Evolutionary conservation across 2,888 invertebrate species (phyloP).

Genomic region (Limnephilus lunatus): DNA sequence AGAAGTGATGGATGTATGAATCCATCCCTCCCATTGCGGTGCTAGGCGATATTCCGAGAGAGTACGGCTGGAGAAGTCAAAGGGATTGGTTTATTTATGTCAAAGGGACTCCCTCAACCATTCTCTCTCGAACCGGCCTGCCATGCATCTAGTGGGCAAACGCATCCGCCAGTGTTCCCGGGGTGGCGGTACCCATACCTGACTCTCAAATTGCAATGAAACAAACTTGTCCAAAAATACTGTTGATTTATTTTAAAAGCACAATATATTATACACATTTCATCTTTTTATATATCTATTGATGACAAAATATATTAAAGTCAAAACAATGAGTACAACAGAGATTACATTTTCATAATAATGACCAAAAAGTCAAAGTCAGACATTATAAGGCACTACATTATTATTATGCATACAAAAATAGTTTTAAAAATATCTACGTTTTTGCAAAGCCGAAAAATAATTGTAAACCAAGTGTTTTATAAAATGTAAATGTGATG

Average conservation of each 20-base stretch:
- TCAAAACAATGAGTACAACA: background rate
- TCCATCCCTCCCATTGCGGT: too few relatives aligned
- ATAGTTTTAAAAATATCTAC: background rate
- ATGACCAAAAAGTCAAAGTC: background rate
- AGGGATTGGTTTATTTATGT: too few relatives aligned
- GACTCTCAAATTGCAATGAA: too few relatives aligned
- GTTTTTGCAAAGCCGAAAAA: background rate
- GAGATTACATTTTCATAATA: background rate
- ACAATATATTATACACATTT: background rate
- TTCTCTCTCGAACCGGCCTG: too few relatives aligned
- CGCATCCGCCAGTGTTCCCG: too few relatives aligned
- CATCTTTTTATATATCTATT: background rate
- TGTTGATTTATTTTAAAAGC: background rate
- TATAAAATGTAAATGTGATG: background rate
- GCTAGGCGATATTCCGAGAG: too few relatives aligned
- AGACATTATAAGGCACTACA: background rate
- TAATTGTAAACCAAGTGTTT: background rate
- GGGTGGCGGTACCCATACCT: too few relatives aligned
- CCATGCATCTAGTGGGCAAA: too few relatives aligned
- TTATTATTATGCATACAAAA: background rate
- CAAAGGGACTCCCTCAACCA: too few relatives aligned
- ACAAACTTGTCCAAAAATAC: background rate
- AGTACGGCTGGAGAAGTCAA: too few relatives aligned
- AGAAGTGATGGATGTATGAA: too few relatives aligned
- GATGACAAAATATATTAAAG: background rate